phyloP scores from a whole-genome alignment of 2,113 vertebrate species.

The Anolis sagrei region DNA sequence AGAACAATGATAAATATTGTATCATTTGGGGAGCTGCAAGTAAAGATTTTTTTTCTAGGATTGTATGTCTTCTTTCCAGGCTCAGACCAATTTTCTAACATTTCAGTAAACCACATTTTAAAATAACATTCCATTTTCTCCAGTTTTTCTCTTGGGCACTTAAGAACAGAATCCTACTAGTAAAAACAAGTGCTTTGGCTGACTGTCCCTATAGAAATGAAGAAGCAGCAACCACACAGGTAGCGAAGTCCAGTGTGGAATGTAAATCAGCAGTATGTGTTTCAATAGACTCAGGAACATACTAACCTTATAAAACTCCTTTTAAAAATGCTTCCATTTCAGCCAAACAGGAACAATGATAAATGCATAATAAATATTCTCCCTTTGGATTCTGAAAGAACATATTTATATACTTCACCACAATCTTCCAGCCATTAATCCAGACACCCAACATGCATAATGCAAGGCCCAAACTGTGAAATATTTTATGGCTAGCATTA shows the following conservation, averaged over 20 bases:
- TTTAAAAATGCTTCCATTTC: constrained; percentile 14
- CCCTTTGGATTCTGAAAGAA: background rate
- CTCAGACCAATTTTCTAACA: background rate
- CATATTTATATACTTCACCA: constrained; percentile 23
- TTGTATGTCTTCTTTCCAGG: constrained; percentile 6
- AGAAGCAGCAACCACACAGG: background rate
- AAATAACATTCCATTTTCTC: constrained; percentile 31
- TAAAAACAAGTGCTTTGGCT: constrained; percentile 12
- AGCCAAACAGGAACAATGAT: background rate
- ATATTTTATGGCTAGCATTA: constrained; percentile 9
- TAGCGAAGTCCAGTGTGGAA: constrained; percentile 10
- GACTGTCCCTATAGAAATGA: constrained; percentile 8
- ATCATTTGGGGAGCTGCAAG: constrained; percentile 10
- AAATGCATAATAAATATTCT: constrained; percentile 20
- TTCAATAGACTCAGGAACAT: constrained; percentile 6
- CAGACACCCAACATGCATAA: constrained; percentile 9
- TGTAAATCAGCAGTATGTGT: constrained; percentile 4
- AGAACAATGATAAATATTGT: background rate
- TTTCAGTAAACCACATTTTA: constrained; percentile 34
- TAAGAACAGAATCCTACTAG: constrained; percentile 18
- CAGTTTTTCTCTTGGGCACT: constrained; percentile 9
- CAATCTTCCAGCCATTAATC: constrained; percentile 7
- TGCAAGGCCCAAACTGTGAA: background rate
- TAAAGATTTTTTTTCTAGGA: constrained; percentile 7
- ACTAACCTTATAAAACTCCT: background rate